Percentiles rank a stretch among this genome's conserved stretches.
Conservation (phyloP, 2,888 invertebrate species). For the Hemicrepidius hirtus region DNA sequence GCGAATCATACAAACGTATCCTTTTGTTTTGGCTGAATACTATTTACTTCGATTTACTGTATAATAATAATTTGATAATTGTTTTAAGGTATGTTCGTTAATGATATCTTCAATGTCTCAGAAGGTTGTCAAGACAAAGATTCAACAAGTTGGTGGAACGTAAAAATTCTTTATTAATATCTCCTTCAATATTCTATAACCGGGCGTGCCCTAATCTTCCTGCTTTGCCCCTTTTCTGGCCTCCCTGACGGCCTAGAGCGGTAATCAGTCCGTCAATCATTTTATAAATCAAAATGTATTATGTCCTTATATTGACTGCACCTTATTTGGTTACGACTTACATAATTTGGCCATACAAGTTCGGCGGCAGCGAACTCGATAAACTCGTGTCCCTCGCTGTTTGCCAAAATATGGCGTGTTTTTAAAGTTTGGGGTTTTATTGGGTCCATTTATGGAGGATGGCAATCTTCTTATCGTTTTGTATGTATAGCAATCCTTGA, state of each 20-base stretch:
- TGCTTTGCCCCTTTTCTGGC: constrained; percentile 20
- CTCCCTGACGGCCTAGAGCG: constrained; percentile 4
- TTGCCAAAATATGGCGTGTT: constrained; percentile 22
- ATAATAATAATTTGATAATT: too few relatives aligned
- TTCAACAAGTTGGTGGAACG: constrained; percentile 8
- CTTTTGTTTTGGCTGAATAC: too few relatives aligned
- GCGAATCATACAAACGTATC: too few relatives aligned
- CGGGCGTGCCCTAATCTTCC: constrained; percentile 15
- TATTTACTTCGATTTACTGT: too few relatives aligned
- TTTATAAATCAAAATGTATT: constrained; percentile 13
- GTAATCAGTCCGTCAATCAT: constrained; percentile 15
- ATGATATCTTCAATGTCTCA: too few relatives aligned
- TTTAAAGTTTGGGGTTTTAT: constrained; percentile 19
- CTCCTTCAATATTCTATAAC: constrained; percentile 17
- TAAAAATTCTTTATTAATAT: constrained; percentile 16
- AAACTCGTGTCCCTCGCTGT: constrained; percentile 16
- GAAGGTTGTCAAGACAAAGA: background rate
- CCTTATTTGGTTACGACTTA: constrained; percentile 20
- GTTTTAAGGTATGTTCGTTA: too few relatives aligned
- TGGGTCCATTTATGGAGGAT: constrained; percentile 18
- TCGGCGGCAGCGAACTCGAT: background rate
- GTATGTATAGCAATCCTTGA: constrained; percentile 20
- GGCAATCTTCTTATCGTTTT: constrained; percentile 21
- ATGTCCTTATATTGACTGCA: constrained; percentile 11
- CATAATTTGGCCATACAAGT: constrained; percentile 15